These are phyloP conservation scores for Craterocephalus amniculus DNA, from an alignment of 2,797 vertebrate species.

Conservation along the genomic window DNA sequence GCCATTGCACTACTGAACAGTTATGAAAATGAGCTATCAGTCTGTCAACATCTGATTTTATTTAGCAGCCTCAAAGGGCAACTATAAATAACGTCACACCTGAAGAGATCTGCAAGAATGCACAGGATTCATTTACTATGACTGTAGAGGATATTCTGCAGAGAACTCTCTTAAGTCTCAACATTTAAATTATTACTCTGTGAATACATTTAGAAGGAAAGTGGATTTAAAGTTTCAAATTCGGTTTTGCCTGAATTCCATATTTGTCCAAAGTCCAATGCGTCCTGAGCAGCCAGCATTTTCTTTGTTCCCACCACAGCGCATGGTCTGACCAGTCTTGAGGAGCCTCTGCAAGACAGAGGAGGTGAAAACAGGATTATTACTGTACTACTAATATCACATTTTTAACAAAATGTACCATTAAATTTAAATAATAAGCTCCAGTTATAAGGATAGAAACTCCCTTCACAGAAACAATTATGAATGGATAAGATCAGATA, in stretches of 20 bases:
- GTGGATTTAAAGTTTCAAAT: background rate
- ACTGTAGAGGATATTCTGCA: background rate
- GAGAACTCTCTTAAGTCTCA: too few species aligned
- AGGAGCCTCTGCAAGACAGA: slow-evolving; percentile 79
- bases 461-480: background rate
- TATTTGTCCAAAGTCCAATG: slow-evolving; percentile 99
- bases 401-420: slow-evolving; percentile 4
- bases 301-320: slow-evolving; percentile 97
- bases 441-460: background rate
- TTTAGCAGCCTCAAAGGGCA: background rate
- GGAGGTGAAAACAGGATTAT: background rate
- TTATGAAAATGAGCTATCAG: slow-evolving; percentile 7
- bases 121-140: background rate
- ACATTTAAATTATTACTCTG: background rate
- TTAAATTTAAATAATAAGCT: background rate
- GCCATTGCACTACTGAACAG: background rate
- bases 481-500: background rate
- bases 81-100: slow-evolving; percentile 5
- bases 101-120: background rate
- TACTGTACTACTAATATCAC: background rate
- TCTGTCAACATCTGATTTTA: slow-evolving; percentile 10
- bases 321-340: slow-evolving; percentile 98
- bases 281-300: slow-evolving; percentile 94
- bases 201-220: background rate
- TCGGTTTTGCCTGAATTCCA: slow-evolving; percentile 82